Base-by-base conservation (phyloP, 2,888 invertebrate species). In the Hyposoter didymator region DNA sequence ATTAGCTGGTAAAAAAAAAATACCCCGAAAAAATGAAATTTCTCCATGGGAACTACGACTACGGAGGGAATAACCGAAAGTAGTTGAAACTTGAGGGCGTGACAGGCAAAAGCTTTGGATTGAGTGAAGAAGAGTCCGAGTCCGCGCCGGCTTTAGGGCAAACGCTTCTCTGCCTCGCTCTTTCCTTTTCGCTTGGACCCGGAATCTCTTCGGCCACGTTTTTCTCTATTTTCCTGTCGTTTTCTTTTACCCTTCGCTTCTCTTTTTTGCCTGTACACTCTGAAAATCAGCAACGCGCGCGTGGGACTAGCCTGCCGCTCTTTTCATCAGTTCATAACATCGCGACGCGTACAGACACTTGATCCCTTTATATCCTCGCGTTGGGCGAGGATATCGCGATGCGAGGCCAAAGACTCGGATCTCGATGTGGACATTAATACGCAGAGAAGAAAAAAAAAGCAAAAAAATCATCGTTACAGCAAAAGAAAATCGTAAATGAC, bases 101-200 rank as follows among this genome's bases (percentile, higher is more conserved):
- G 79, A 84, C 79, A 47, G 70, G 62, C 39, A 39, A 35, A 55
- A 67, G 64, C 52, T 66, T 59, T 39, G 76, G 76, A 70, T 80
- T 76, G 80, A 84, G 80, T 76, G 64, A 76, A 84, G n/a, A n/a
- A n/a, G n/a, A n/a, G 72, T 76, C 76, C 80, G 72, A 72, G 66
- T 22, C 28, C 39, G 39, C 74, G 10, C 62, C 35, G 64, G 19
- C 84, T 75, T 19, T 47, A 22, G 49, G 80, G 75, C 72, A 39
- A 74, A 75, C 70, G 72, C 5, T 2, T 32, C 14, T 10, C 8
- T 43, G 14, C 17, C 4, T 8, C 12, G 17, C 43, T 45, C 12
- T 62, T 45, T 35, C 35, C 35, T 35, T 35, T 35, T 35, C 5
- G 4, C 32, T 62, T 78, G 47, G 49, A 62, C 75, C 69, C 72